These are phyloP conservation scores for Agrypnia vestita DNA, from an alignment of 1,140 invertebrate species.

Conservation along the genomic window DNA sequence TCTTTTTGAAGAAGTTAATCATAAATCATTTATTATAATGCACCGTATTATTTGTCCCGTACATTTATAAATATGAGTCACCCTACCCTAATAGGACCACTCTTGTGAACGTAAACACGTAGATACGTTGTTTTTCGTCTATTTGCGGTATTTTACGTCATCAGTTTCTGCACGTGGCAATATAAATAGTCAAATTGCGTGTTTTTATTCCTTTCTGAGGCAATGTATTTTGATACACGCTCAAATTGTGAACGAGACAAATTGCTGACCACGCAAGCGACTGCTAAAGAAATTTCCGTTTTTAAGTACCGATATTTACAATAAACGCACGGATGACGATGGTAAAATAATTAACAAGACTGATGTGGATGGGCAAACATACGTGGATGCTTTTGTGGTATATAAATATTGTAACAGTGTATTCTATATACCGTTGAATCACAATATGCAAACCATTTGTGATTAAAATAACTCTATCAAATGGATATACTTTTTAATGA, in stretches of 20 bases:
- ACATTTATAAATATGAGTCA: background rate
- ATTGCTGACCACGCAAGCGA: conserved; percentile 24
- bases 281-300: background rate
- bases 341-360: conserved; percentile 1
- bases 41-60: too few species aligned
- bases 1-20: too few species aligned
- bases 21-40: too few species aligned
- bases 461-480: too few species aligned
- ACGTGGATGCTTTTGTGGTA: background rate
- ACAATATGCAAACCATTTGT: too few species aligned
- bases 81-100: background rate
- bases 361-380: background rate
- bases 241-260: conserved; percentile 13
- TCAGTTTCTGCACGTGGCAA: conserved; percentile 27
- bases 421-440: too few species aligned
- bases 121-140: conserved; percentile 17
- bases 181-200: conserved; percentile 29
- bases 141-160: conserved; percentile 23
- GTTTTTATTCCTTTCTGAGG: conserved; percentile 21
- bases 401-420: background rate
- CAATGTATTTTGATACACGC: background rate
- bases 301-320: background rate
- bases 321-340: conserved; percentile 27
- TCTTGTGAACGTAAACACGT: conserved; percentile 4
- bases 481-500: too few species aligned